These are phyloP conservation scores for Tetrapedia diversipes DNA, from an alignment of 2,888 invertebrate genomes.

Conservation along the genomic window DNA sequence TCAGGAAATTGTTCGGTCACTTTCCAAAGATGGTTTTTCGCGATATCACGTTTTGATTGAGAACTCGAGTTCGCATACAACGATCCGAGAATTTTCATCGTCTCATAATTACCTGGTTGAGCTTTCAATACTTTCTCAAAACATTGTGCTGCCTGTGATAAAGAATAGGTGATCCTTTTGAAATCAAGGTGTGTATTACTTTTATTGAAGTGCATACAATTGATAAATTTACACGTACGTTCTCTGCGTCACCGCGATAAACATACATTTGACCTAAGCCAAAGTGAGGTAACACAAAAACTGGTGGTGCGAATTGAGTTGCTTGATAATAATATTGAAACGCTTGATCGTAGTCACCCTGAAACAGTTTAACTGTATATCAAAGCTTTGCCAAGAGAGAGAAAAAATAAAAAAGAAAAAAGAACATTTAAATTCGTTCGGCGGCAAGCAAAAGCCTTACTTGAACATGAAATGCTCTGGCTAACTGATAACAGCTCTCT, in stretches of 20 bases:
- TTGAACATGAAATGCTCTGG: conserved; percentile 97
- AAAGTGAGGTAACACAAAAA: conserved; percentile 98
- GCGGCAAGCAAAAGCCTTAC: conserved; percentile 71
- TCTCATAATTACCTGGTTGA: conserved; percentile 99
- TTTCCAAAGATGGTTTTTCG: conserved; percentile 96
- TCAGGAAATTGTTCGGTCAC: conserved; percentile 98
- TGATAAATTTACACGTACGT: conserved; percentile 85
- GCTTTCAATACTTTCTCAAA: conserved; percentile 99
- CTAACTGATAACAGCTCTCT: conserved; percentile 98
- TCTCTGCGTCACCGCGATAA: conserved; percentile 96
- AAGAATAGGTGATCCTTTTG: background rate
- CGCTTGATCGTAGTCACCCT: conserved; percentile 97
- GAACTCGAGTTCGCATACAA: conserved; percentile 96
- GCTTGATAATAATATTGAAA: conserved; percentile 99
- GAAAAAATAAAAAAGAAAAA: too few relatives aligned
- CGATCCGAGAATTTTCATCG: conserved; percentile 99
- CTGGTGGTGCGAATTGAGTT: conserved; percentile 97
- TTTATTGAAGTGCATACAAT: background rate
- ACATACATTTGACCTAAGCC: conserved; percentile 99
- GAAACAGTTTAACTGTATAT: conserved; percentile 54
- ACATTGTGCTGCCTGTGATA: conserved; percentile 94
- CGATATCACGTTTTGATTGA: conserved; percentile 95
- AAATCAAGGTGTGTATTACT: background rate
- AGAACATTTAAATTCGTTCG: background rate
- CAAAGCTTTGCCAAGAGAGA: background rate